phyloP scores from a whole-genome alignment of 2,797 vertebrate genomes.

The Brachyrhaphis roseni region DNA sequence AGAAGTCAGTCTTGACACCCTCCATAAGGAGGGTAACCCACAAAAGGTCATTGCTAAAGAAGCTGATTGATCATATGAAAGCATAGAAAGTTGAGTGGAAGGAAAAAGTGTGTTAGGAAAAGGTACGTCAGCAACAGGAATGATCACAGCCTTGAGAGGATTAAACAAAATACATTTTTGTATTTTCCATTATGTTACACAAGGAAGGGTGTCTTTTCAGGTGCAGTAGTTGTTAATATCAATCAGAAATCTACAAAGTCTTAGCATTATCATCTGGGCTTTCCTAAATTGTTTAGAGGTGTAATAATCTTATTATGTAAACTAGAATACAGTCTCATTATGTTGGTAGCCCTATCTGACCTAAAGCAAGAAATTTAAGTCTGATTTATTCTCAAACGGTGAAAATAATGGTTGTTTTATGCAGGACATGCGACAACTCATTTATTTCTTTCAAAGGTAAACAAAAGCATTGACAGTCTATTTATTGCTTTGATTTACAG shows the following conservation, averaged over 20 bases:
- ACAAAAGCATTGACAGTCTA: slow-evolving; percentile 16
- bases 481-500: slow-evolving; percentile 26
- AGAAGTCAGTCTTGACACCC: too few relatives aligned
- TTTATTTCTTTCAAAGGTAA: neutral
- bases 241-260: neutral
- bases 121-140: too few relatives aligned
- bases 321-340: neutral
- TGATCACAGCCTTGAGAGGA: too few relatives aligned
- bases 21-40: too few relatives aligned
- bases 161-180: too few relatives aligned
- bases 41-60: too few relatives aligned
- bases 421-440: neutral
- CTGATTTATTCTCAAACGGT: neutral
- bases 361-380: neutral
- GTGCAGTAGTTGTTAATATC: neutral
- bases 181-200: too few relatives aligned
- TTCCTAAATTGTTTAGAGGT: neutral
- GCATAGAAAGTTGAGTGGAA: too few relatives aligned
- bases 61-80: too few relatives aligned
- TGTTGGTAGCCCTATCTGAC: neutral
- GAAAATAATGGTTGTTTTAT: neutral
- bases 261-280: neutral
- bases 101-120: too few relatives aligned
- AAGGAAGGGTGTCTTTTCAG: too few relatives aligned
- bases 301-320: neutral